phyloP scores from a whole-genome alignment of 2,797 vertebrate species.

The Muscicapa comitata region DNA sequence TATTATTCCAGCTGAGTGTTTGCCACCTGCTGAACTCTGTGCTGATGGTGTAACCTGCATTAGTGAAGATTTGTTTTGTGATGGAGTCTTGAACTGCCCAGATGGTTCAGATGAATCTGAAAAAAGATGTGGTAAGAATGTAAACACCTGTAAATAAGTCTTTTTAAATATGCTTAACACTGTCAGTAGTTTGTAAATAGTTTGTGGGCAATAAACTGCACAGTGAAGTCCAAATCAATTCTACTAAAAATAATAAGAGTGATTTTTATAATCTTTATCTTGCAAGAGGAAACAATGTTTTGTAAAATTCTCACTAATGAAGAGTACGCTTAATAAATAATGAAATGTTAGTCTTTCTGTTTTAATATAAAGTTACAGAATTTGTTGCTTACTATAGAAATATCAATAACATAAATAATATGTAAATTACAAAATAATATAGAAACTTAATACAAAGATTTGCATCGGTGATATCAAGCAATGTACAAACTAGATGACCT shows the following conservation, averaged over 20 bases:
- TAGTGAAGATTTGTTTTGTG: conserved; percentile 76
- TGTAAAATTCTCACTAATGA: background rate
- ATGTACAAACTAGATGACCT: background rate
- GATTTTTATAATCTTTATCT: background rate
- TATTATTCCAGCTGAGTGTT: conserved; percentile 71
- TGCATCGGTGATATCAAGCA: background rate
- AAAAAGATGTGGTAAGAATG: conserved; percentile 82
- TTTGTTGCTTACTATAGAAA: background rate
- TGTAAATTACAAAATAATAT: background rate
- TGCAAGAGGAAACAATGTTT: background rate
- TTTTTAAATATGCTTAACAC: background rate
- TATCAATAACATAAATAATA: background rate
- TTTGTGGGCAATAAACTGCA: background rate
- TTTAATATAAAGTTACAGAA: background rate
- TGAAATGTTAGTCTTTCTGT: background rate
- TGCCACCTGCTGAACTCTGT: conserved; percentile 72
- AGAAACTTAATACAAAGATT: background rate
- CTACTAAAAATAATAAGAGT: background rate
- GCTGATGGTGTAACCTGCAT: conserved; percentile 74
- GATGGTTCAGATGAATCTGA: conserved; percentile 84
- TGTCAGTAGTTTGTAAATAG: background rate
- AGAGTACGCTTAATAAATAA: background rate
- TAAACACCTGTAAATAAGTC: background rate
- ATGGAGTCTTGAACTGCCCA: conserved; percentile 82
- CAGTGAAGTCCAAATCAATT: background rate